Evolutionary conservation across 2,797 vertebrate genomes (phyloP).

Genomic region (Champsocephalus esox): DNA sequence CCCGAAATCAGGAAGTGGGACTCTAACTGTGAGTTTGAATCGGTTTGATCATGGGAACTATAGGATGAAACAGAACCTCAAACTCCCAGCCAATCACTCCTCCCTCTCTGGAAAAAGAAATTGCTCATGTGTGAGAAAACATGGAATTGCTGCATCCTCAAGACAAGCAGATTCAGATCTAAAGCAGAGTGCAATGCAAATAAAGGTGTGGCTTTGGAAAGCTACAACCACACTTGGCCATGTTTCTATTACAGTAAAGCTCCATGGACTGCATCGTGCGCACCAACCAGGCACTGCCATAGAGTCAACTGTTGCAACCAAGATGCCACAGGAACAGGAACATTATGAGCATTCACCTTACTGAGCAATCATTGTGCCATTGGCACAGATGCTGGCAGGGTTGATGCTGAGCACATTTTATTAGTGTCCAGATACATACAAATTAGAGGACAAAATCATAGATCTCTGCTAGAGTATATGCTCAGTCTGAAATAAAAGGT

Average conservation of each 20-base stretch:
- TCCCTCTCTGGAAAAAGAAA: conserved; percentile 1
- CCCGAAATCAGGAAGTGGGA: conserved; percentile 29
- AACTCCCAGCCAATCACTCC: conserved; percentile 12
- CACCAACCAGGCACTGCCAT: conserved; percentile 22
- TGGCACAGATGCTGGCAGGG: conserved; percentile 9
- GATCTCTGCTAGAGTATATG: background rate
- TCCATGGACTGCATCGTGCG: conserved; percentile 35
- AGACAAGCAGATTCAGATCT: conserved; percentile 29
- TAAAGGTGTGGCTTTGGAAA: conserved; percentile 31
- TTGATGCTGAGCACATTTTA: conserved; percentile 1
- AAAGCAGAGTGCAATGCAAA: conserved; percentile 9
- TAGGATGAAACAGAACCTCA: conserved; percentile 17
- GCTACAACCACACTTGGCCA: conserved; percentile 45
- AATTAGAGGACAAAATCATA: background rate
- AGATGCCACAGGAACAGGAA: conserved; percentile 23
- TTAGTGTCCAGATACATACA: background rate
- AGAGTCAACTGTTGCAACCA: conserved; percentile 46
- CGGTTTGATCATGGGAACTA: conserved; percentile 10
- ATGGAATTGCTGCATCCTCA: conserved; percentile 18
- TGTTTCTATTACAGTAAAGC: conserved; percentile 56
- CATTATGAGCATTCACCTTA: conserved; percentile 15
- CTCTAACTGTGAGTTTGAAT: conserved; percentile 42
- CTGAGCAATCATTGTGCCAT: conserved; percentile 27
- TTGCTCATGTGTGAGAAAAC: conserved; percentile 14
- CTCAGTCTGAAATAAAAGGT: background rate